A percentile compares a stretch with the other conserved stretches of the same genome.
These are phyloP conservation scores for Dysidea cf. avara DNA, from an alignment of 37 sponge, comb jelly and placozoan genomes.

Conservation along the genomic window DNA sequence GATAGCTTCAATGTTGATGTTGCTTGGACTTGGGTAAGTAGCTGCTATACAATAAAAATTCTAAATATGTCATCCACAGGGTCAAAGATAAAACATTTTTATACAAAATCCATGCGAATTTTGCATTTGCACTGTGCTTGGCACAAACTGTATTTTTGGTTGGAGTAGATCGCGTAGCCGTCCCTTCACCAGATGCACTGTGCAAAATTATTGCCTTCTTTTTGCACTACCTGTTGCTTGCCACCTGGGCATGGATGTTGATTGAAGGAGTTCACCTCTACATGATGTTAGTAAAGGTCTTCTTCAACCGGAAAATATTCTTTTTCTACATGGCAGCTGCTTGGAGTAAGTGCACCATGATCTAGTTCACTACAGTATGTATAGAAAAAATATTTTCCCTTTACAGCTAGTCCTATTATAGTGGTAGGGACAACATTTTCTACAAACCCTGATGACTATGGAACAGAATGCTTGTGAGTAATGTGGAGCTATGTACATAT, in stretches of 20 bases:
- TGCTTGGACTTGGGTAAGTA: conserved; percentile 57
- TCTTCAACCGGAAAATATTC: conserved; percentile 46
- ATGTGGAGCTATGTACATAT: background rate
- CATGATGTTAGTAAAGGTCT: conserved; percentile 55
- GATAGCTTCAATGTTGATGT: conserved; percentile 37
- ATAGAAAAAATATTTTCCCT: no score
- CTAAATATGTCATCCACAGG: background rate
- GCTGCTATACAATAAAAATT: background rate
- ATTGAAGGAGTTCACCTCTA: conserved; percentile 71
- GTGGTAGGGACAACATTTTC: conserved; percentile 66
- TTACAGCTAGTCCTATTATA: conserved; percentile 33
- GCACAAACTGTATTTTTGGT: conserved; percentile 71
- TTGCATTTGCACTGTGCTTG: conserved; percentile 66
- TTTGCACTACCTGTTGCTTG: conserved; percentile 70
- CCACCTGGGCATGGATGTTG: conserved; percentile 75
- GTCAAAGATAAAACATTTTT: conserved; percentile 11
- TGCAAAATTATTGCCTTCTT: conserved; percentile 59
- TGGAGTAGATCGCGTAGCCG: conserved; percentile 64
- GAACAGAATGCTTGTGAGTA: conserved; percentile 56
- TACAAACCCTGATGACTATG: conserved; percentile 69
- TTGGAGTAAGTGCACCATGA: conserved; percentile 30
- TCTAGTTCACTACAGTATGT: no score
- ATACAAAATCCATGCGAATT: conserved; percentile 63
- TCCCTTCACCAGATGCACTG: conserved; percentile 54
- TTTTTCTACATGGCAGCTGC: conserved; percentile 52